Evolutionary conservation across 2,888 invertebrate species (phyloP).

Genomic region (Teinopalpus imperialis): DNA sequence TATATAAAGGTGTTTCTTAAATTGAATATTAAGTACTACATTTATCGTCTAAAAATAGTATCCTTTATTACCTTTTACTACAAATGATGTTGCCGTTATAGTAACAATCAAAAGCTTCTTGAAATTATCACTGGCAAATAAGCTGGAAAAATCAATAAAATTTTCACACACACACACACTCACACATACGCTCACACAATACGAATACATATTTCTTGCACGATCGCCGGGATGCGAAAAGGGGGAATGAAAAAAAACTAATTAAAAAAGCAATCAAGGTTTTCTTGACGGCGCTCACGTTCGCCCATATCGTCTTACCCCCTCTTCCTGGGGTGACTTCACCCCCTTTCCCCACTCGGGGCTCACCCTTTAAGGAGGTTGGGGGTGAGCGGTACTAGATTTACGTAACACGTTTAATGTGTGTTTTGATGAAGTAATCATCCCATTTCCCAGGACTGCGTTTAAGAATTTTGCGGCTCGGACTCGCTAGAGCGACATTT

Average conservation of each 20-base stretch:
- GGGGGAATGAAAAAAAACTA: constrained; percentile 78
- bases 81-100: too few species aligned
- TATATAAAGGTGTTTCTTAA: too few species aligned
- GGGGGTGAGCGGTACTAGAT: constrained; percentile 74
- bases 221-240: constrained; percentile 74
- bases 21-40: too few species aligned
- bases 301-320: constrained; percentile 82
- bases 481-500: constrained; percentile 58
- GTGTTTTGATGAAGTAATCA: constrained; percentile 83
- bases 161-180: constrained; percentile 42
- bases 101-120: too few species aligned
- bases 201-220: constrained; percentile 74
- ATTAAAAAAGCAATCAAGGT: constrained; percentile 83
- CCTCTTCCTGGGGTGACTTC: constrained; percentile 59
- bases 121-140: too few species aligned
- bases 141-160: constrained; percentile 35
- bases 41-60: too few species aligned
- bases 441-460: constrained; percentile 79
- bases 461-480: constrained; percentile 78
- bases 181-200: constrained; percentile 36
- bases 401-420: constrained; percentile 82
- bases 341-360: constrained; percentile 40
- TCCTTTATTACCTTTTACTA: too few species aligned
- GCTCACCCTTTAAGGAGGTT: constrained; percentile 63
- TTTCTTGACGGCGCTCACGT: constrained; percentile 83